phyloP scores from a whole-genome alignment of 64 coral and sea anemone species.

The Porites lutea region DNA sequence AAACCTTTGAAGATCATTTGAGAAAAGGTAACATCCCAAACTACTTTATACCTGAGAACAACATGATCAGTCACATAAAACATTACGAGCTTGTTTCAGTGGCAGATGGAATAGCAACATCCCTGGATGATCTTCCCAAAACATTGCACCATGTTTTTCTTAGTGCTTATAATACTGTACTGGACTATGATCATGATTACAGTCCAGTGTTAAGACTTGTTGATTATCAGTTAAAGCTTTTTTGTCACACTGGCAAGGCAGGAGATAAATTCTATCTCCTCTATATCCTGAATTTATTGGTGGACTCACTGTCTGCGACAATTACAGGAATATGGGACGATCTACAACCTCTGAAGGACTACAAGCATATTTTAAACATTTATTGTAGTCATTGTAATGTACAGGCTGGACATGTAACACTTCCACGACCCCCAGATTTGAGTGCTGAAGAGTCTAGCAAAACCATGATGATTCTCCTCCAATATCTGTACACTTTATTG shows the following conservation, averaged over 20 bases:
- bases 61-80: constrained; percentile 16
- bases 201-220: constrained; percentile 42
- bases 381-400: not conserved
- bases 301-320: constrained; percentile 54
- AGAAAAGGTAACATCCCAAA: constrained; percentile 27
- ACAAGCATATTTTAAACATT: constrained; percentile 20
- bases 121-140: constrained; percentile 2
- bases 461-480: constrained; percentile 26
- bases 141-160: constrained; percentile 45
- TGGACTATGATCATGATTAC: constrained; percentile 25
- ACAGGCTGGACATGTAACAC: not conserved
- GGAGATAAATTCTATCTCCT: constrained; percentile 49
- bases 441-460: constrained; percentile 33
- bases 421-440: constrained; percentile 31
- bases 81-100: constrained; percentile 18
- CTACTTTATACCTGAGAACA: constrained; percentile 62
- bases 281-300: constrained; percentile 39
- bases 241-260: constrained; percentile 24
- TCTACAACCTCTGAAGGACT: constrained; percentile 33
- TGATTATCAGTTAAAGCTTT: constrained; percentile 16
- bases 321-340: constrained; percentile 42
- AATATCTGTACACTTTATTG: constrained; percentile 41
- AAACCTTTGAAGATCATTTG: constrained; percentile 37
- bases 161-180: constrained; percentile 3
- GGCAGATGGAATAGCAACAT: constrained; percentile 29